Base-by-base conservation (phyloP, 1,140 invertebrate genomes). In the Euwallacea fornicatus region DNA sequence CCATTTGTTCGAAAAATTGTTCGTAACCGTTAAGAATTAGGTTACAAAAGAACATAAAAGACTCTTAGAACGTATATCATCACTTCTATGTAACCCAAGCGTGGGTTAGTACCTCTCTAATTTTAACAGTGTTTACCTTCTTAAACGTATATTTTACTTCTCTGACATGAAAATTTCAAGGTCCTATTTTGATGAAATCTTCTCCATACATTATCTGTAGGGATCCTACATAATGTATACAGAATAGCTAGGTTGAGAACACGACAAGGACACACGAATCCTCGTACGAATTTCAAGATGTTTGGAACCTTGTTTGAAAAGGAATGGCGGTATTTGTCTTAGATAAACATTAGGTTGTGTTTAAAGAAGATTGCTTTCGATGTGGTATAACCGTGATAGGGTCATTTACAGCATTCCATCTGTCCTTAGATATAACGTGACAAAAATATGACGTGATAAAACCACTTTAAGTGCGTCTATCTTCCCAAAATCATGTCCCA, bases 181-280 rank as follows among this genome's bases (percentile, higher is more conserved):
- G 67, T 69, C 54, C 21, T 60, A 69, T 69, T 69, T 69, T 62
- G 56, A 62, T 69, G 67, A 69, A 61, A 69, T 69, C 67, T 61
- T 69, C 67, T 61, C 46, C 50, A 69, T 60, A 60, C 33, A 55
- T 54, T 69, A 69, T 56, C 11, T n/a, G 4, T 56, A 56, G 42
- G 21, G 43, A 7, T 58, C 21, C n/a, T 58, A 66, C 55, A 66
- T 66, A 66, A 58, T 66, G 42, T 43, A 10, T 62, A 44, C 44
- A 33, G 10, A 60, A 44, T 13, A 33, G 9, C 60, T 33, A 33
- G 60, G 60, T n/a, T 63, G 41, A 46, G 47, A 53, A 7, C n/a
- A 21, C 15, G 56, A 56, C 7, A 54, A 65, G 47, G 44, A 47
- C 62, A 65, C 9, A 41, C 16, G 9, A 41, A 61, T 41, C 42